Evolutionary conservation across 2,888 invertebrate species (phyloP), one percentile per base, ranked within the genome.

Genomic region (Mythimna ferrago): DNA sequence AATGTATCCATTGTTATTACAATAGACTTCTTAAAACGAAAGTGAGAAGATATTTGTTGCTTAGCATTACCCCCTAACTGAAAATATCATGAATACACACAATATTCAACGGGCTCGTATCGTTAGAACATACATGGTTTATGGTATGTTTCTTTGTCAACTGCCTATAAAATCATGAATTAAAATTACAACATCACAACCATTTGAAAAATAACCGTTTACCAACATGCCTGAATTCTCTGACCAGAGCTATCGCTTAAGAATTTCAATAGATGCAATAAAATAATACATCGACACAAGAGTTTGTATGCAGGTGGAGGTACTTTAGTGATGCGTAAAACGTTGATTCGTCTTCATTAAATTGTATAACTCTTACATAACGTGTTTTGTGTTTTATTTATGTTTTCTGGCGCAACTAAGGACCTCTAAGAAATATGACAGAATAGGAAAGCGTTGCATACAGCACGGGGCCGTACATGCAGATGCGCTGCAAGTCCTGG

Each of bases 401-500:
- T 76, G 58, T 70, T 67, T 65, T 71, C 56, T 76, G 69, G 56
- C 61, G 63, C 21, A 76, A 78, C 66, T 65, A 69, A 72, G 73
- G 63, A 73, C 35, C 70, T 60, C 68, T 71, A 57, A 76, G 21
- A 66, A 63, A 64, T 65, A 76, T 61, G n/a, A 51, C 10, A 54
- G 66, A 66, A 48, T 75, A 67, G 54, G 74, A 78, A 69, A 78
- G 63, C 62, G 62, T 69, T 58, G 58, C 70, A 51, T 57, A 16
- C 71, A 70, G 41, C 19, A 14, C 48, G 57, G 21, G 38, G 6
- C 44, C 44, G 58, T 44, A 62, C 65, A 71, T 72, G 75, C 73
- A 78, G 85, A 85, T 83, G 82, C 65, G 79, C 81, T 82, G 80
- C 78, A 78, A 80, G 82, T 87, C 85, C 87, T 86, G 89, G 80